Evolutionary conservation across 2,113 vertebrate genomes (phyloP).

Genomic region (Nematolebias whitei): DNA sequence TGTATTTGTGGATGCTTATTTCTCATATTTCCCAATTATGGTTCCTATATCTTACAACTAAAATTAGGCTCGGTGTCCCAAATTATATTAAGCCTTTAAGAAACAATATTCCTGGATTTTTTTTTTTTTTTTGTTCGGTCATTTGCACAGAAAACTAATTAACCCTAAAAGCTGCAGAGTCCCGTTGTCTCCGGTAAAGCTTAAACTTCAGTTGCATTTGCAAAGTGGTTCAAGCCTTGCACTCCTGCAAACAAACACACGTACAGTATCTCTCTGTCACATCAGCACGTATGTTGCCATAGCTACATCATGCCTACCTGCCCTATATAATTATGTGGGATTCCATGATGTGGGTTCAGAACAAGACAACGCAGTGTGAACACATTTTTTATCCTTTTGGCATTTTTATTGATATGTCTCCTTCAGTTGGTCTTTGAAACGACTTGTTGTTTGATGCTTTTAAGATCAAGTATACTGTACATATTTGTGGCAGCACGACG

Average conservation of each 20-base stretch:
- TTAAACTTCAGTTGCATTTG: conserved; percentile 35
- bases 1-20: not conserved
- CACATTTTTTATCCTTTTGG: conserved; percentile 1
- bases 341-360: conserved; percentile 44
- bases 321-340: conserved; percentile 64
- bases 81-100: too few relatives aligned
- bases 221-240: conserved; percentile 28
- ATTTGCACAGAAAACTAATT: conserved; percentile 58
- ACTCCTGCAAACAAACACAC: conserved; percentile 19
- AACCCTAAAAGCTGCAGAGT: conserved; percentile 59
- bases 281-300: conserved; percentile 63
- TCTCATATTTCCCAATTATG: not conserved
- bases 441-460: not conserved
- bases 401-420: not conserved
- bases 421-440: not conserved
- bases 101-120: not conserved
- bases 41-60: too few relatives aligned
- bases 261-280: conserved; percentile 26
- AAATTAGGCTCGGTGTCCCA: too few relatives aligned
- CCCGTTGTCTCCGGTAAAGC: conserved; percentile 60
- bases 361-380: conserved; percentile 42
- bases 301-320: conserved; percentile 64
- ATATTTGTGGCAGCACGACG: too few relatives aligned
- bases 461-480: too few relatives aligned
- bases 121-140: not conserved